Conservation (phyloP, 2,113 vertebrate species). For the Pleuronectes platessa region DNA sequence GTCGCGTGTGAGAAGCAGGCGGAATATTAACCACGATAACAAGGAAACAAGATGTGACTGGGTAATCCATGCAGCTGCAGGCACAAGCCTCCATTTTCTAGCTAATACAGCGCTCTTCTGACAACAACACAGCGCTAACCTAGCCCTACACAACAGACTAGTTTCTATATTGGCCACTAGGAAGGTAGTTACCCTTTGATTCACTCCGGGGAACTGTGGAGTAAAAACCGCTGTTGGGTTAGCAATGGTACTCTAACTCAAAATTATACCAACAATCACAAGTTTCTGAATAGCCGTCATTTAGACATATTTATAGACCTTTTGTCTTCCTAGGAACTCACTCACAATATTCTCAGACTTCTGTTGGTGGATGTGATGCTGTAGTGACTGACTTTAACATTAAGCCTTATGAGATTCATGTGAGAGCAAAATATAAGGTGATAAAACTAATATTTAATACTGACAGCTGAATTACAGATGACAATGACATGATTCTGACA, state of each 20-base stretch:
- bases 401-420: neutral
- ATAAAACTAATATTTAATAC: neutral
- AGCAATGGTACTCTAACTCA: constrained; percentile 6
- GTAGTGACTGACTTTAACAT: neutral
- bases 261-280: too few relatives aligned
- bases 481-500: neutral
- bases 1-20: constrained; percentile 9
- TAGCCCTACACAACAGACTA: constrained; percentile 35
- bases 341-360: too few relatives aligned
- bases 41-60: constrained; percentile 55
- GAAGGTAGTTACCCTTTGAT: constrained; percentile 60
- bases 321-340: too few relatives aligned
- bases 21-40: constrained; percentile 12
- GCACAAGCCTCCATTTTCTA: neutral
- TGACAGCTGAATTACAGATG: neutral
- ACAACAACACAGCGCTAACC: constrained; percentile 17
- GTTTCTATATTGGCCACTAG: constrained; percentile 22
- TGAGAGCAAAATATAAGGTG: neutral
- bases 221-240: constrained; percentile 33
- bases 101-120: constrained; percentile 6
- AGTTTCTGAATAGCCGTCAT: neutral
- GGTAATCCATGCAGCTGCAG: constrained; percentile 36
- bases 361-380: neutral
- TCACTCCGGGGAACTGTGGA: constrained; percentile 62
- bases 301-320: neutral